A percentile compares a stretch with the other conserved stretches of the same genome.
phyloP scores from a whole-genome alignment of 2,888 invertebrate species.

The Dinocampus coccinellae region DNA sequence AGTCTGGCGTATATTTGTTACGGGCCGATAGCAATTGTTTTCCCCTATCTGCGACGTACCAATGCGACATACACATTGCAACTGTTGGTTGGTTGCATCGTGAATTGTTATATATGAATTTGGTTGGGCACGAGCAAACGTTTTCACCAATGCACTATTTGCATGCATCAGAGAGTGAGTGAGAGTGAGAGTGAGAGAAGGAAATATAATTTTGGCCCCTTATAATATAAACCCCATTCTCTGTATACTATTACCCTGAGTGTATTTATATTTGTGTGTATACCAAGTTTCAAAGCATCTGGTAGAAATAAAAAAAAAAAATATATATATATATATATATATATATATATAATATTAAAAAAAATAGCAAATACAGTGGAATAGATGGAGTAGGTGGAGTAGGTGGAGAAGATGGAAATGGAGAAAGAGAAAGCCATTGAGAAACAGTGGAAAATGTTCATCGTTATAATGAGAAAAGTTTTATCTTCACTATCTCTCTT shows the following conservation, averaged over 20 bases:
- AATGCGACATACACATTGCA: constrained; percentile 58
- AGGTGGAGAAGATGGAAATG: constrained; percentile 15
- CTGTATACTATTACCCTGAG: too few relatives aligned
- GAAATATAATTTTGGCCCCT: too few relatives aligned
- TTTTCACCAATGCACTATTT: not conserved
- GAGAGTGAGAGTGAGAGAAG: too few relatives aligned
- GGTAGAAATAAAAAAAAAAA: not conserved
- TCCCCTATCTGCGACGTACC: constrained; percentile 64
- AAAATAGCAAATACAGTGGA: not conserved
- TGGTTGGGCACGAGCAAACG: not conserved
- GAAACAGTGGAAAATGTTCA: constrained; percentile 13
- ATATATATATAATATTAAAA: not conserved
- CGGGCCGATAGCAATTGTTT: constrained; percentile 65
- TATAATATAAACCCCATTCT: constrained; percentile 14
- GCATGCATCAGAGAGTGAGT: too few relatives aligned
- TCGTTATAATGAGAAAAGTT: constrained; percentile 16
- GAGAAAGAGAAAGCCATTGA: constrained; percentile 29
- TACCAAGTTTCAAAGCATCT: not conserved
- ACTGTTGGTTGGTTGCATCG: constrained; percentile 53
- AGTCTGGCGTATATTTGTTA: constrained; percentile 62
- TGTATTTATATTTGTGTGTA: not conserved
- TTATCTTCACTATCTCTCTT: not conserved
- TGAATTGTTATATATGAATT: constrained; percentile 33
- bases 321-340: not conserved
- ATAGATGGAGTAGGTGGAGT: constrained; percentile 6